Conservation (phyloP, 2,797 vertebrate species). For the Hipposideros larvatus region DNA sequence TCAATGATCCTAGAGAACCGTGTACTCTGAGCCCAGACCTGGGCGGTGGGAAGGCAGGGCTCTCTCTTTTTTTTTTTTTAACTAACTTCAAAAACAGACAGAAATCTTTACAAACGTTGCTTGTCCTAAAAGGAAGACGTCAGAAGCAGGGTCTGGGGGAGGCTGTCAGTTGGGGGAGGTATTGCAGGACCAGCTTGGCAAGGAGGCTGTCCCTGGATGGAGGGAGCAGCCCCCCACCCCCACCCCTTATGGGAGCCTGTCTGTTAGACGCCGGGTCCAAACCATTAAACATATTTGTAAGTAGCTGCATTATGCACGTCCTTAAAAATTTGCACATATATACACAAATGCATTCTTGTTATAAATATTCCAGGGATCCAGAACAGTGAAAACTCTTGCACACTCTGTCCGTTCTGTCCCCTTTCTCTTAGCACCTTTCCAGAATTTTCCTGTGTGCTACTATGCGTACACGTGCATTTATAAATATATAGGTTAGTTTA, state of each 20-base stretch:
- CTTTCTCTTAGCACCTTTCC: not conserved
- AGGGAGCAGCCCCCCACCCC: not conserved
- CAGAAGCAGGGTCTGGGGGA: not conserved
- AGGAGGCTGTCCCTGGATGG: not conserved
- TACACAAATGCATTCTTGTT: conserved; percentile 3
- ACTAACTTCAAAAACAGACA: conserved; percentile 3
- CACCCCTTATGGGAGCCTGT: not conserved
- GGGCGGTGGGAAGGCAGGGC: no score
- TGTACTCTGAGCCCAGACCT: not conserved
- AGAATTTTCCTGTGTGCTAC: not conserved
- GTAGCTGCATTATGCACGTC: not conserved
- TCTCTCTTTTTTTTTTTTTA: not conserved
- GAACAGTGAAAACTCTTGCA: conserved; percentile 2
- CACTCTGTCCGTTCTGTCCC: not conserved
- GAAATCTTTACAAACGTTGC: not conserved
- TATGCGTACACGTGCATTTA: not conserved
- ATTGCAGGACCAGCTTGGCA: not conserved
- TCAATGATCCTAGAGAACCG: not conserved
- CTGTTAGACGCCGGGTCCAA: not conserved
- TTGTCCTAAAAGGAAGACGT: not conserved
- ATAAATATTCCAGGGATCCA: not conserved
- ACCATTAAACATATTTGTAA: not conserved
- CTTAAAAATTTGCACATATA: not conserved
- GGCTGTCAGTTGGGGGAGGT: not conserved
- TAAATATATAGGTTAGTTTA: not conserved